Base-by-base conservation (phyloP, 2,797 vertebrate species). In the Mormyrus hasselquistii region DNA sequence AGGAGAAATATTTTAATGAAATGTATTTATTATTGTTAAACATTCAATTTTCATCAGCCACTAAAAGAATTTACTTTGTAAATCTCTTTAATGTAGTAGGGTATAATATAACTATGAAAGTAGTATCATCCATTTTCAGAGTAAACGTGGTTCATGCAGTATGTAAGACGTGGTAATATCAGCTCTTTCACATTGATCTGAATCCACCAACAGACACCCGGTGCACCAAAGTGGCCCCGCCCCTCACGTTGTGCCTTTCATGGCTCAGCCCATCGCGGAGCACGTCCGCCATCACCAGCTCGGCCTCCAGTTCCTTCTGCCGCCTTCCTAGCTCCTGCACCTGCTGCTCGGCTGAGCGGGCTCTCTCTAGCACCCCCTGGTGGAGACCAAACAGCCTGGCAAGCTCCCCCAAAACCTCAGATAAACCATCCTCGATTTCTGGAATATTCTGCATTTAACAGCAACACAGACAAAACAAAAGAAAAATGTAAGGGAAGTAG, bases 181-280 rank as follows among this genome's bases (percentile, higher is more conserved):
- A n/a, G 19, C 41, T 82, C 8, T 82, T 82, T 82, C 41, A 47
- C 8, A 22, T 10, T 47, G 2, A 44, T 47, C 19, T 47, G 41
- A 47, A 82, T 82, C 41, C 6, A 10, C n/a, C 83, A 52, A 0
- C 49, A 29, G 49, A 53, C 10, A 34, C 49, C 47, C 0, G 1
- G 82, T 25, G n/a, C 22, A 4, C 12, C 49, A 25, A 4, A 19
- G 22, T 29, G 47, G 49, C 82, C 82, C 44, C 12, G 47, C 59
- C 79, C 9, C 93, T 94, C 95, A 99, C 98, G 76, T 97, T 96
- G 93, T 96, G 95, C 90, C 96, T 96, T 92, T 96, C 96, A 29
- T 93, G 93, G 91, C 93, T 96, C 91, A 97, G 93, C 88, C 90
- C 93, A 86, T 98, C 97, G 34, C 90, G 92, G n/a, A 94, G 92